Conservation (phyloP, 2,888 invertebrate species). For the Deilephila porcellus region DNA sequence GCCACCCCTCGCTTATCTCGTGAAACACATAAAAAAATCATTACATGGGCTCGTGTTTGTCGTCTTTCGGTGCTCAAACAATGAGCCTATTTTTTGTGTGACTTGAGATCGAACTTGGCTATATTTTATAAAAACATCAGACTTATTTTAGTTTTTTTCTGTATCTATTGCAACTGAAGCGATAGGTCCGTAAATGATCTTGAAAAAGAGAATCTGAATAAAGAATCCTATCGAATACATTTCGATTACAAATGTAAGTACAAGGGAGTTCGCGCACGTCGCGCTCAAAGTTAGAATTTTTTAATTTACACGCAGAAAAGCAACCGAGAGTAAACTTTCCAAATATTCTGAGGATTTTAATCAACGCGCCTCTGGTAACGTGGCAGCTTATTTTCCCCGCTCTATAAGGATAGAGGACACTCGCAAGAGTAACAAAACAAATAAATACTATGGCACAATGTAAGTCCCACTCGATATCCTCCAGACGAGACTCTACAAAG, state of each 20-base stretch:
- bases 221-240: too few relatives aligned
- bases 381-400: not conserved
- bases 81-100: too few relatives aligned
- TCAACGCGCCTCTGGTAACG: not conserved
- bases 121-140: too few relatives aligned
- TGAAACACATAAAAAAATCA: not conserved
- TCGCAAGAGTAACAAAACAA: not conserved
- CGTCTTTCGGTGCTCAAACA: not conserved
- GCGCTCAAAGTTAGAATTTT: not conserved
- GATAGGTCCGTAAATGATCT: too few relatives aligned
- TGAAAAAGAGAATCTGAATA: too few relatives aligned
- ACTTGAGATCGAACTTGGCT: too few relatives aligned
- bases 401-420: not conserved
- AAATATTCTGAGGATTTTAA: not conserved
- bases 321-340: not conserved
- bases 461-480: too few relatives aligned
- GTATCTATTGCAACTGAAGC: too few relatives aligned
- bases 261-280: not conserved
- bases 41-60: not conserved
- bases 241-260: not conserved
- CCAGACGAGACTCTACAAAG: not conserved
- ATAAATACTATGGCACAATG: not conserved
- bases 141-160: too few relatives aligned
- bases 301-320: not conserved
- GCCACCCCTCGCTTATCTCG: not conserved